A percentile compares a stretch with the other conserved stretches of the same genome.
These are phyloP conservation scores for Hormiphora californensis DNA, from an alignment of 37 sponge, comb jelly and placozoan species.

Conservation along the genomic window DNA sequence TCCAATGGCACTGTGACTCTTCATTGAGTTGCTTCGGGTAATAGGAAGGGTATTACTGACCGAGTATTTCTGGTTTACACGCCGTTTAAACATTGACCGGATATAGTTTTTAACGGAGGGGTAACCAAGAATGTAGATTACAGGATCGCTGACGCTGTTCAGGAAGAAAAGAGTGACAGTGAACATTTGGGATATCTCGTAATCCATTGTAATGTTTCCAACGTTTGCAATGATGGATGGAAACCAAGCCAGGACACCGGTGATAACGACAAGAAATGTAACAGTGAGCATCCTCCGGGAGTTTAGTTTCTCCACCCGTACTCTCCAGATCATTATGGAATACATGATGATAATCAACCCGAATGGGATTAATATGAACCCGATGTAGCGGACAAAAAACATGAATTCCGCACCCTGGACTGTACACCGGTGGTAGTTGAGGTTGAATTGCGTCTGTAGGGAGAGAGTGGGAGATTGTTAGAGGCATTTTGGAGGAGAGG, in stretches of 20 bases:
- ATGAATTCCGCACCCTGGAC: neutral
- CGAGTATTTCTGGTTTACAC: too few species aligned
- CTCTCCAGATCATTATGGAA: neutral
- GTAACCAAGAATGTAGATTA: neutral
- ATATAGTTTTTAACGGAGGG: neutral
- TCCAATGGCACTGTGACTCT: too few species aligned
- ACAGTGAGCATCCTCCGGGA: neutral
- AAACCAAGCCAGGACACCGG: neutral
- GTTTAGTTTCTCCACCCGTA: too few species aligned
- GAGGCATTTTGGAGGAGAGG: neutral
- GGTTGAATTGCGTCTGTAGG: neutral
- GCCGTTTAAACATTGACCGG: neutral
- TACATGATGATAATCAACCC: neutral
- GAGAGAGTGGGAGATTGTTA: neutral
- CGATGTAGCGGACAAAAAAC: neutral
- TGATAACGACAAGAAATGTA: neutral
- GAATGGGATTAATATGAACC: neutral
- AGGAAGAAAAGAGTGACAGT: neutral
- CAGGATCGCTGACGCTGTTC: neutral
- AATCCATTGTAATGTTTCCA: neutral
- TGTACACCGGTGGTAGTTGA: neutral
- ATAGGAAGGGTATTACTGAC: too few species aligned
- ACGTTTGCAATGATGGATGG: neutral
- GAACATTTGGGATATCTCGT: neutral
- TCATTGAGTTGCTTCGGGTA: too few species aligned